Base-by-base conservation (phyloP, 2,888 invertebrate genomes). In the Caenorhabditis afra region DNA sequence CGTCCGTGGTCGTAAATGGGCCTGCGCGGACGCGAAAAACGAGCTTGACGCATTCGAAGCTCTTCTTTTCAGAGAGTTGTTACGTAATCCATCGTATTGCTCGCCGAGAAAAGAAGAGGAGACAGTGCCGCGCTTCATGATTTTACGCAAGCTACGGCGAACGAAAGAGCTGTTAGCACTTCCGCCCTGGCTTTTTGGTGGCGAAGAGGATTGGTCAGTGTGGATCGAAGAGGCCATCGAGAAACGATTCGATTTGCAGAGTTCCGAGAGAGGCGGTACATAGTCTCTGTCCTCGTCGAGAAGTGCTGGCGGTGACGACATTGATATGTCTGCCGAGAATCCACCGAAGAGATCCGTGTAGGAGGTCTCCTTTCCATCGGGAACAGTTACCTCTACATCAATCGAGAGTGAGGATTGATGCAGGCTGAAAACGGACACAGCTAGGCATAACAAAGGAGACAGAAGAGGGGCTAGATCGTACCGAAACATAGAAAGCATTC, bases 21-120 rank as follows among this genome's bases (percentile, higher is more conserved):
- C 73, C 35, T 67, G 73, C 1, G 79, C 73, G 3, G 79, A 79
- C n/a, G 73, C 68, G 35, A 79, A 73, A 18, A 79, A 68, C 16
- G 67, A 73, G 11, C 65, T 41, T 1, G 78, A 79, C 1, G 44
- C 79, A 5, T 73, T 70, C 20, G 79, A 79, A 2, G 79, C 79
- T 55, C 79, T 45, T 29, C 73, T 44, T 41, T 79, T 79, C 47
- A 79, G 18, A n/a, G 79, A 78, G 10, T 22, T 53, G 39, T 22
- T 70, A 3, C 67, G 45, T 12, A 68, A 16, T 20, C 61, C 67
- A 12, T 62, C 73, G 22, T 70, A 70, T 29, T 47, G 57, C 11
- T 68, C 79, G 7, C 23, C 59, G 10, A 75, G 41, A 20, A 65
- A 55, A 22, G 70, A 59, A 14, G 79, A 29, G 14, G 74, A 73